Conservation (phyloP, 2,797 vertebrate genomes). For the Cygnus olor region DNA sequence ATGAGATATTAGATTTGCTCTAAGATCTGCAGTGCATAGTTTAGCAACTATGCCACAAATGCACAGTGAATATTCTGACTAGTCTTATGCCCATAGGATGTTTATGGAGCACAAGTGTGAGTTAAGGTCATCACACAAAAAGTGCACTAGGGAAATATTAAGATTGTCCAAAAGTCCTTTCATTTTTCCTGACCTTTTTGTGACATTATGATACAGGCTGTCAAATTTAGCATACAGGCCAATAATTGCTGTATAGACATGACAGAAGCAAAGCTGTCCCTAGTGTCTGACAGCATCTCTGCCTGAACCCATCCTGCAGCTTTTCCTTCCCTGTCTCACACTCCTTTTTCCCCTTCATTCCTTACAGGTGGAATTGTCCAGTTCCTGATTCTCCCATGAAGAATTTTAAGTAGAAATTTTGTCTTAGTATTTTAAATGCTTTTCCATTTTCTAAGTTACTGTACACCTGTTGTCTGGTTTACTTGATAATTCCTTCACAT, state of each 20-base stretch:
- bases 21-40: background rate
- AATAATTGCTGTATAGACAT: background rate
- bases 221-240: background rate
- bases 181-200: background rate
- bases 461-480: background rate
- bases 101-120: slow-evolving; percentile 9
- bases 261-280: background rate
- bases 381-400: background rate
- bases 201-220: background rate
- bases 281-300: background rate
- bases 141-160: background rate
- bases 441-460: background rate
- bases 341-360: background rate
- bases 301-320: background rate
- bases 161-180: background rate
- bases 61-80: background rate
- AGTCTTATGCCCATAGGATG: slow-evolving; percentile 12
- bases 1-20: background rate
- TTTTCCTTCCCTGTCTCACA: background rate
- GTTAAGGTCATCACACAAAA: background rate
- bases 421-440: background rate
- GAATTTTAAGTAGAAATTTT: background rate
- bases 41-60: background rate
- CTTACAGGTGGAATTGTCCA: background rate
- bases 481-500: background rate